Percentiles rank a stretch among this genome's conserved stretches.
Conservation (phyloP, 2,888 invertebrate genomes). For the Drosophila algonquin region DNA sequence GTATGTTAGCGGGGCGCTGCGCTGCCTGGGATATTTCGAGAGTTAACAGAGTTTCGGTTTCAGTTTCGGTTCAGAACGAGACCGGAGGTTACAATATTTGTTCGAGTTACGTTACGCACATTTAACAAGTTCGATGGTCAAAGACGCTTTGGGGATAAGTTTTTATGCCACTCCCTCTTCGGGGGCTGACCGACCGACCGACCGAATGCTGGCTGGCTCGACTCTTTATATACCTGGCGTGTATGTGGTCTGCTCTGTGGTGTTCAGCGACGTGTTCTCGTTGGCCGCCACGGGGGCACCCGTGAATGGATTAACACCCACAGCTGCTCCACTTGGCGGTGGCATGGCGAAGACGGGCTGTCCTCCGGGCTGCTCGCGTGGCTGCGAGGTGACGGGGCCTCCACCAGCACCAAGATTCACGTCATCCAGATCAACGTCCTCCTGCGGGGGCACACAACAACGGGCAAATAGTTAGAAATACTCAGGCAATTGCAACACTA, state of each 20-base stretch:
- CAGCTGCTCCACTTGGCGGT: slow-evolving; percentile 77
- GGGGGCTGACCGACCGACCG: slow-evolving; percentile 23
- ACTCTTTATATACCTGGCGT: slow-evolving; percentile 84
- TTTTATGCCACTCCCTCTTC: slow-evolving; percentile 53
- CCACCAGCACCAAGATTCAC: slow-evolving; percentile 77
- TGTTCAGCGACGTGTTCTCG: slow-evolving; percentile 84
- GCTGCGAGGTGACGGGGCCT: slow-evolving; percentile 80
- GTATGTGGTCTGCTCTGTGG: slow-evolving; percentile 84
- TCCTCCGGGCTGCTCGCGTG: slow-evolving; percentile 79
- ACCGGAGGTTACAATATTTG: slow-evolving; percentile 39
- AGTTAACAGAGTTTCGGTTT: slow-evolving; percentile 10
- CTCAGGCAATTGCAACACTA: neutral
- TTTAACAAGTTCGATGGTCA: slow-evolving; percentile 80
- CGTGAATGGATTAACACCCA: slow-evolving; percentile 84
- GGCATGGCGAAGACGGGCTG: slow-evolving; percentile 83
- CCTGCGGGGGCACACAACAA: slow-evolving; percentile 66
- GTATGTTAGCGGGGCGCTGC: neutral
- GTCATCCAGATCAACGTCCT: slow-evolving; percentile 83
- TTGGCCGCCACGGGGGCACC: slow-evolving; percentile 82
- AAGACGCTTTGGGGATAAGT: slow-evolving; percentile 69
- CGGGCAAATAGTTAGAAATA: neutral
- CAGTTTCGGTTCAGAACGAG: slow-evolving; percentile 19
- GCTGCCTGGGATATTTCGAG: slow-evolving; percentile 13
- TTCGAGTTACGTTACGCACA: slow-evolving; percentile 50
- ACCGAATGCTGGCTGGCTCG: neutral